These are phyloP conservation scores for Cataglyphis rosenhaueri DNA, from an alignment of 2,888 invertebrate genomes.

Conservation along the genomic window DNA sequence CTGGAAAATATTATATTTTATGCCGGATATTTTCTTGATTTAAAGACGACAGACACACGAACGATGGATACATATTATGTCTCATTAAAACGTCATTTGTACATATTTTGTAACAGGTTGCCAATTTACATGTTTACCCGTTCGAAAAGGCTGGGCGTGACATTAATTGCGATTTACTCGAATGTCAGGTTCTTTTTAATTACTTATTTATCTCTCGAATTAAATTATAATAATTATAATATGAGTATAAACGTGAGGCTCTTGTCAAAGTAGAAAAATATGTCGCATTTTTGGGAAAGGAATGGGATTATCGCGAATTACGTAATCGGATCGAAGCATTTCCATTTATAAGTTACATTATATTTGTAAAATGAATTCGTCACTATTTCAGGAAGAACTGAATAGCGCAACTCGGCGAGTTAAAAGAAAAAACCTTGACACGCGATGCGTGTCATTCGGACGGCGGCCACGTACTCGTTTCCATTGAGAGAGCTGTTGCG, in stretches of 20 bases:
- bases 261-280: neutral
- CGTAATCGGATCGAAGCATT: neutral
- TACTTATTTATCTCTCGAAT: neutral
- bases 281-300: neutral
- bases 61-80: slow-evolving; percentile 12
- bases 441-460: slow-evolving; percentile 69
- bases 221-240: neutral
- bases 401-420: slow-evolving; percentile 57
- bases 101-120: slow-evolving; percentile 26
- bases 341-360: slow-evolving; percentile 8
- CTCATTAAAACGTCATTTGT: slow-evolving; percentile 26
- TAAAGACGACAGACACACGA: neutral
- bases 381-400: slow-evolving; percentile 36
- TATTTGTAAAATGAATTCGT: slow-evolving; percentile 36
- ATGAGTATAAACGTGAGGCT: neutral
- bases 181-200: neutral
- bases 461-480: slow-evolving; percentile 65
- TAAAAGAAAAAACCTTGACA: slow-evolving; percentile 68
- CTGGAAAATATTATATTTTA: slow-evolving; percentile 36
- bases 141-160: neutral
- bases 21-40: slow-evolving; percentile 25
- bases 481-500: slow-evolving; percentile 68
- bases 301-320: neutral
- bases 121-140: slow-evolving; percentile 25
- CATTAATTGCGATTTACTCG: neutral